Conservation (phyloP, 64 coral and sea anemone genomes). For the Anthopleura sola region DNA sequence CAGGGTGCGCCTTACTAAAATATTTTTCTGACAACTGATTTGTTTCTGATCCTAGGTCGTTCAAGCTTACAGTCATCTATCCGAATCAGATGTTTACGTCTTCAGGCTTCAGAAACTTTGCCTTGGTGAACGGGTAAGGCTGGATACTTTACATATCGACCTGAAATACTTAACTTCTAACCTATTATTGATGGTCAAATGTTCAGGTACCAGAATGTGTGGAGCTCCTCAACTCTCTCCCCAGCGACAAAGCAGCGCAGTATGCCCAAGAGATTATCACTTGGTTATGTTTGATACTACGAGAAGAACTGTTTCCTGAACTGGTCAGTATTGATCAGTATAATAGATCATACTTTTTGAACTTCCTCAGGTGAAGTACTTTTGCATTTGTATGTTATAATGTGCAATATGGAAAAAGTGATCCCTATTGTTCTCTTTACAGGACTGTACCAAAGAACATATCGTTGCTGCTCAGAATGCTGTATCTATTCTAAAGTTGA, state of each 20-base stretch:
- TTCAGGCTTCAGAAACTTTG: slow-evolving; percentile 58
- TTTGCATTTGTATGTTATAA: too few relatives aligned
- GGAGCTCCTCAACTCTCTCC: slow-evolving; percentile 38
- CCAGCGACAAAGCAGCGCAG: slow-evolving; percentile 22
- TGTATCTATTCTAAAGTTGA: slow-evolving; percentile 35
- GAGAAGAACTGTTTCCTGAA: background rate
- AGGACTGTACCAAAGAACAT: slow-evolving; percentile 23
- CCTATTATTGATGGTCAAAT: too few relatives aligned
- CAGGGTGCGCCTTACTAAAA: too few relatives aligned
- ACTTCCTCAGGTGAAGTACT: too few relatives aligned
- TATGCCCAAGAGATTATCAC: slow-evolving; percentile 52
- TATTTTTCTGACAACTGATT: background rate
- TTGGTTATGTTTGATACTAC: slow-evolving; percentile 40
- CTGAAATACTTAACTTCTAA: too few relatives aligned
- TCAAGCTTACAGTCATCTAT: slow-evolving; percentile 43
- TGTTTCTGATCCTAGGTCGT: slow-evolving; percentile 27
- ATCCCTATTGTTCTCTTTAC: background rate
- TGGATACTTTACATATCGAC: background rate
- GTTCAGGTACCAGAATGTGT: slow-evolving; percentile 35
- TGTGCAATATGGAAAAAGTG: background rate
- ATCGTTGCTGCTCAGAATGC: slow-evolving; percentile 26
- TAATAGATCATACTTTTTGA: too few relatives aligned
- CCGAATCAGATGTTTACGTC: slow-evolving; percentile 47
- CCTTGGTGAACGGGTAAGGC: slow-evolving; percentile 19
- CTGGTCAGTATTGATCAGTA: background rate